phyloP scores from a whole-genome alignment of 2,888 invertebrate species.

The Heliconius sara region DNA sequence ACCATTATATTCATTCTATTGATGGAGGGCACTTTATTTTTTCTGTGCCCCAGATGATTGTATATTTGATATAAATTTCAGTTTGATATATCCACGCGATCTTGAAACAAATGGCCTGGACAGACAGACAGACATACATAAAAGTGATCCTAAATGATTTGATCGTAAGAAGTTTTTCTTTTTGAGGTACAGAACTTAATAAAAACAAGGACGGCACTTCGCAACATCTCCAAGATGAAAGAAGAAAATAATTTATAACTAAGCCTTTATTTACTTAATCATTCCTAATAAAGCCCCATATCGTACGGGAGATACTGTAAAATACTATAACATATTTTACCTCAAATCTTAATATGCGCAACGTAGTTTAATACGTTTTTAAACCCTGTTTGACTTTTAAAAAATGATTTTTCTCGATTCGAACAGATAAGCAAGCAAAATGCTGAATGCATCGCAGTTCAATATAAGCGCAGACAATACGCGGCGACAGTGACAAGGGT shows the following conservation, averaged over 20 bases:
- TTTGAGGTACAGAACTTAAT: not conserved
- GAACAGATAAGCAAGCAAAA: slow-evolving; percentile 31
- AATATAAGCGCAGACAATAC: slow-evolving; percentile 75
- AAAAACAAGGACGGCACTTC: not conserved
- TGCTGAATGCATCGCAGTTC: slow-evolving; percentile 59
- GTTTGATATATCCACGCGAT: no score
- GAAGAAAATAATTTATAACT: not conserved
- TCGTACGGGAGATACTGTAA: no score
- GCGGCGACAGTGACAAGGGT: slow-evolving; percentile 78
- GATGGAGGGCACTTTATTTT: no score
- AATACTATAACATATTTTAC: not conserved
- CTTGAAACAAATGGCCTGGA: no score
- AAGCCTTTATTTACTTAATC: no score
- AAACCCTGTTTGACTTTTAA: slow-evolving; percentile 9
- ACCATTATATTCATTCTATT: no score
- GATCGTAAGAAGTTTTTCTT: no score
- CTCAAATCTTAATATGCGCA: not conserved
- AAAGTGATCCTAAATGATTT: no score
- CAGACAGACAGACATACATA: no score
- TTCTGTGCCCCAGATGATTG: no score
- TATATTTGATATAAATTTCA: no score
- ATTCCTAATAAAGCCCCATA: no score
- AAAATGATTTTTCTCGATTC: slow-evolving; percentile 21
- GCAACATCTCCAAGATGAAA: not conserved
- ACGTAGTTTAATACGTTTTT: slow-evolving; percentile 7